Evolutionary conservation across 2,888 invertebrate species (phyloP), one percentile per base, ranked within the genome.

Genomic region (Lycaena phlaeas): DNA sequence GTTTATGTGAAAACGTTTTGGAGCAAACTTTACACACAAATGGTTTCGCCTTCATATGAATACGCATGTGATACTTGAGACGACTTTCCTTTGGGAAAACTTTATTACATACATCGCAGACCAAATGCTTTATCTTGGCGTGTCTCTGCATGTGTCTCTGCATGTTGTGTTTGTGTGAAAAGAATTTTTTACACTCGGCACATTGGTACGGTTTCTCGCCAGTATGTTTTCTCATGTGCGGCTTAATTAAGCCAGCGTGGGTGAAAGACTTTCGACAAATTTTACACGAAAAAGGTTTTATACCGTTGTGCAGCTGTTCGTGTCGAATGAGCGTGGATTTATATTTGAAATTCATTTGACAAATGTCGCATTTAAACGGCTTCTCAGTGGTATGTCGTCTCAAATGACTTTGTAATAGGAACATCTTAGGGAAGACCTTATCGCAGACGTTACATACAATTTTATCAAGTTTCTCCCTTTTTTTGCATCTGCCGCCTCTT

Each of bases 161-260:
- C 70, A 75, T 69, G 18, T 77, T 77, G 7, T 75, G 75, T 39
- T 74, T 74, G 3, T 62, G 61, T 0, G 75, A 58, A 26, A 81
- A 82, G 0, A 34, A 30, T 34, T 72, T 76, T 1, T 57, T 10
- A 17, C 82, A 84, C 0, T 65, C 41, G 1, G 56, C 50, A 41
- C 71, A 69, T 0, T 48, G 15, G 37, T 50, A 69, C 0, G 68
- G 69, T 27, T 60, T 63, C 11, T 68, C 69, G 0, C 68, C 68
- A 0, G 72, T 71, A 25, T 76, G 76, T 0, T 57, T 61, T 2
- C 70, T 41, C 44, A 68, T 49, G 38, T 73, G 75, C 0, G 69
- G 62, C 2, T 65, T 69, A 45, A 68, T 50, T 1, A 65, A 40
- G 0, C 59, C 57, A 1, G 53, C 51, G 11, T 59, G 59, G 0